phyloP scores from a whole-genome alignment of 2,797 vertebrate genomes.

The Chrysocyon brachyurus region DNA sequence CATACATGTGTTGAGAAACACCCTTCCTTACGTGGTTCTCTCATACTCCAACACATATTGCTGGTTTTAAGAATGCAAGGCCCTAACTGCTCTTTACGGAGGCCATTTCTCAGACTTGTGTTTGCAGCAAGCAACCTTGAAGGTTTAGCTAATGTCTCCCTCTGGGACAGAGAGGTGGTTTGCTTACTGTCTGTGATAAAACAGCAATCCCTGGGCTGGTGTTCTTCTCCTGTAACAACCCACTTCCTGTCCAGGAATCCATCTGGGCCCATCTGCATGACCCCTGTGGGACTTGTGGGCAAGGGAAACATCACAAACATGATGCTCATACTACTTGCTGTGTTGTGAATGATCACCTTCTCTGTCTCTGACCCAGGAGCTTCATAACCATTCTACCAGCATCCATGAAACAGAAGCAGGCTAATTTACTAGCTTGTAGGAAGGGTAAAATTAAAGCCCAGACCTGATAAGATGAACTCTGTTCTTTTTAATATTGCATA shows the following conservation, averaged over 20 bases:
- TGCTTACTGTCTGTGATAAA: background rate
- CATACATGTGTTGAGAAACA: background rate
- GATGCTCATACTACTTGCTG: background rate
- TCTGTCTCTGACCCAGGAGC: slow-evolving; percentile 7
- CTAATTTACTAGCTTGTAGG: background rate
- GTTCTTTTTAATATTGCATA: slow-evolving; percentile 31
- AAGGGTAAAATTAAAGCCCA: slow-evolving; percentile 24
- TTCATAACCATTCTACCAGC: background rate
- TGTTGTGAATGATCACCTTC: background rate
- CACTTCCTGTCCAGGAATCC: background rate
- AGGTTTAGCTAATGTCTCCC: background rate
- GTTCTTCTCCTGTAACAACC: background rate
- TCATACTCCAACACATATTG: background rate
- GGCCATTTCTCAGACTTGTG: background rate
- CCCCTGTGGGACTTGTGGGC: background rate
- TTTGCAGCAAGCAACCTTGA: background rate
- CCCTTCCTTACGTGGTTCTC: background rate
- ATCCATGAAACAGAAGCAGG: background rate
- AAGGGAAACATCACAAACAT: background rate
- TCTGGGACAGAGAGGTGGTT: background rate
- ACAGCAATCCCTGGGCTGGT: background rate
- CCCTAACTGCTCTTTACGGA: background rate
- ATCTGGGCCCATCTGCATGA: background rate
- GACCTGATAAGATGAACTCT: slow-evolving; percentile 18
- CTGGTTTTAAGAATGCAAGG: background rate